Evolutionary conservation across 2,113 vertebrate genomes (phyloP), one percentile per base, ranked within the genome.

Genomic region (Phylloscopus trochiloides): DNA sequence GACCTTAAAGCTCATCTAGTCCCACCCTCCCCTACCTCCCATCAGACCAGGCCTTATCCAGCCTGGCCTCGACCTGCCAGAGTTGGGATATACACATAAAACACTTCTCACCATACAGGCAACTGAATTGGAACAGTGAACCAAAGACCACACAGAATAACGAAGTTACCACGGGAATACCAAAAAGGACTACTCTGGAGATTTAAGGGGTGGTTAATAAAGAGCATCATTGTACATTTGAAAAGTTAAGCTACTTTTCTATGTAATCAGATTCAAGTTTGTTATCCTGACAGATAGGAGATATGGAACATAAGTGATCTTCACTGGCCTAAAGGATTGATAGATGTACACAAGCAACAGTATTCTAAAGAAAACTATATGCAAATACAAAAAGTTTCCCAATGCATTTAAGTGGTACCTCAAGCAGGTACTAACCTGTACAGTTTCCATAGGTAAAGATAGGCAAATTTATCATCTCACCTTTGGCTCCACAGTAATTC

Each of bases 21-120:
- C 21, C 58, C 36, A 32, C 0, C 3, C 0, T 2, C 5, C 16
- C 2, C 31, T 10, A 17, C 26, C 9, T 57, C 21, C 36, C 36
- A 36, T 13, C 8, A 65, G 34, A 36, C 4, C 31, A 65, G 58
- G 12, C 26, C 17, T 58, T 28, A 16, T 32, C 12, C 43, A 58
- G 28, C 36, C 7, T 8, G 15, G 36, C 43, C 18, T 73, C 29
- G 36, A 80, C 24, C 51, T 72, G 26, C 32, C 17, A 50, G 51
- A 22, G 9, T 3, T 80, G 36, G 31, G 21, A 34, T 24, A 72
- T 16, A 31, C 36, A 43, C 43, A 32, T 29, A 62, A 72, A 47
- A 28, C 18, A 26, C 51, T 70, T 38, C 38, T 74, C 5, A 47
- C 14, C 13, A 29, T 25, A 34, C 10, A 74, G 26, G 40, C 4